A percentile compares a stretch with the other conserved stretches of the same genome.
Conservation (phyloP, 2,113 vertebrate species). For the Proterorhinus semilunaris region DNA sequence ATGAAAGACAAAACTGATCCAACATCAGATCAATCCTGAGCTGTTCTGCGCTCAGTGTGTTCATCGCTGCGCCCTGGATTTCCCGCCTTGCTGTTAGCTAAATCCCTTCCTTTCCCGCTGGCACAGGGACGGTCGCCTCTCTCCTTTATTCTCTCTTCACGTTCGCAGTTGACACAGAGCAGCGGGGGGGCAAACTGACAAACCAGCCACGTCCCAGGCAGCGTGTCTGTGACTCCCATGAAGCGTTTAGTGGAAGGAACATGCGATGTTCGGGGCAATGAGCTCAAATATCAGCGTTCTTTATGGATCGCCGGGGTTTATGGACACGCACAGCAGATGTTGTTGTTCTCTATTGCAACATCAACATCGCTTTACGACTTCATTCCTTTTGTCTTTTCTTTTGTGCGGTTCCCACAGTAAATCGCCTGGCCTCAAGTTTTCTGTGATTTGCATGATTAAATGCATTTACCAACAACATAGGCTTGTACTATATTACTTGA, state of each 20-base stretch:
- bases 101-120: neutral
- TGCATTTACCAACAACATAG: no score
- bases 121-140: neutral
- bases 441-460: no score
- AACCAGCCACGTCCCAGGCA: neutral
- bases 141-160: neutral
- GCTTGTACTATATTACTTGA: no score
- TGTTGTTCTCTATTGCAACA: neutral
- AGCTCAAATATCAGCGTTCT: constrained; percentile 1
- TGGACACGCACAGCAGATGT: constrained; percentile 13
- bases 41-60: no score
- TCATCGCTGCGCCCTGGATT: no score
- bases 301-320: neutral
- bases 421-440: no score
- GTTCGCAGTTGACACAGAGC: neutral
- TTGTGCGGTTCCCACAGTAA: no score
- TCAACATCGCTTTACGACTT: neutral
- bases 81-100: neutral
- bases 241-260: neutral
- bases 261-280: neutral
- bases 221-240: neutral
- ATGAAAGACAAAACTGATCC: no score
- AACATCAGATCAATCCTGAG: no score
- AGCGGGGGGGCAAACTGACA: neutral
- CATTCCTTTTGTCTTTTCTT: neutral